A percentile compares a stretch with the other conserved stretches of the same genome.
These are phyloP conservation scores for Pachycephus smyrnensis DNA, from an alignment of 2,888 invertebrate genomes.

Conservation along the genomic window DNA sequence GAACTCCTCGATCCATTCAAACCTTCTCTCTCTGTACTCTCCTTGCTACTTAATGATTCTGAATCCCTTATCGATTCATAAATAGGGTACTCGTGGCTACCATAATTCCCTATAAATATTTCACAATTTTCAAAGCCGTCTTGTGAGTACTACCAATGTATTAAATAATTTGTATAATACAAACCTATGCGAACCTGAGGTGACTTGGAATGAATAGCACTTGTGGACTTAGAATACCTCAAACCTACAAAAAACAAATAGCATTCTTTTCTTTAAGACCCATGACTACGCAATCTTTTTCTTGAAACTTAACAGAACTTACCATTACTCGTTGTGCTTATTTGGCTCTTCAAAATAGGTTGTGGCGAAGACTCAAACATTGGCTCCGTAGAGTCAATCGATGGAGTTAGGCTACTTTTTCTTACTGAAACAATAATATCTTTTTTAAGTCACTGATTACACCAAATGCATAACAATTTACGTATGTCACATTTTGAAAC, in stretches of 20 bases:
- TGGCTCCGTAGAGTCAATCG: conserved; percentile 48
- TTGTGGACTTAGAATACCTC: conserved; percentile 52
- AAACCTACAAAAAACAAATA: conserved; percentile 40
- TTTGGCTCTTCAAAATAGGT: conserved; percentile 36
- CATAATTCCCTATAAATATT: conserved; percentile 35
- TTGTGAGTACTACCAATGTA: background rate
- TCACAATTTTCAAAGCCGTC: background rate
- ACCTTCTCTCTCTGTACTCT: conserved; percentile 37
- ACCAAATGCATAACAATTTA: background rate
- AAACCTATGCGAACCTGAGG: conserved; percentile 38
- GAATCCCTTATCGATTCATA: conserved; percentile 39
- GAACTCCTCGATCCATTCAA: conserved; percentile 42
- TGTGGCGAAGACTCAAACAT: conserved; percentile 45
- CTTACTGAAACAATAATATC: conserved; percentile 41
- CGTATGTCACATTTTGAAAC: background rate
- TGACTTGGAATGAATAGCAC: conserved; percentile 47
- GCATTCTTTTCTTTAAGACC: background rate
- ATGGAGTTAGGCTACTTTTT: conserved; percentile 47
- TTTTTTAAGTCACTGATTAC: background rate
- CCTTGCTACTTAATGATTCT: conserved; percentile 35
- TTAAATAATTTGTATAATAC: conserved; percentile 8
- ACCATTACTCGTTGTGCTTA: conserved; percentile 28
- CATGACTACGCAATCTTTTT: background rate
- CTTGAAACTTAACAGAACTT: conserved; percentile 5
- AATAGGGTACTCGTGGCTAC: conserved; percentile 47